Evolutionary conservation across 1,140 invertebrate species (phyloP), one percentile per base, ranked within the genome.

Genomic region (Lasioglossum baleicum): DNA sequence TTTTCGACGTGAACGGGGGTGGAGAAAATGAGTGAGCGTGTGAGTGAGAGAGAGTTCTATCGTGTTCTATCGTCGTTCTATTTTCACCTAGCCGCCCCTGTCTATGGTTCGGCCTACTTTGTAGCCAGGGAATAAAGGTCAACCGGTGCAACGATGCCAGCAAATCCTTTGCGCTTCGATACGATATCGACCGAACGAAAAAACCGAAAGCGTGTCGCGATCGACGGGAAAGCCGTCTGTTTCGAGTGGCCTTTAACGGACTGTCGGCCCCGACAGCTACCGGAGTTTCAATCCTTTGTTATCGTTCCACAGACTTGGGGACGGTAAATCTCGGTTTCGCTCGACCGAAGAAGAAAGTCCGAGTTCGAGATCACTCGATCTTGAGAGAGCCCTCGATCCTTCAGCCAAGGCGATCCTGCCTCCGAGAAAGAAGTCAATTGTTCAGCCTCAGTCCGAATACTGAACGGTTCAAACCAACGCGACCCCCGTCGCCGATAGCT

Each of bases 61-160:
- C 64, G 7, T 15, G 35, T n/a, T 69, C 76, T 56, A 63, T 44
- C n/a, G 48, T 35, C 65, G 53, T 73, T 80, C 76, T 81, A 75
- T 82, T 78, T 82, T 75, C 63, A 71, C 71, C 82, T 71, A 61
- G 15, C 58, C 80, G 72, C 82, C 75, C 65, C 83, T 68, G 68
- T 71, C 48, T 81, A 80, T 66, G 42, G 51, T 75, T 66, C 17
- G 74, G 73, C 64, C 69, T 48, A 75, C 73, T 81, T 83, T 65
- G 48, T 53, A 76, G 13, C 35, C 71, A 71, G 51, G 48, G 58
- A 44, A 71, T 86, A 86, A 86, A 86, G 85, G 81, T 83, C 82
- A 83, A 78, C 77, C 74, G 67, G 81, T 86, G 85, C 85, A 86
- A 81, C 84, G 84, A 77, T 86, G 85, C 77, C 60, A 77, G 61